phyloP scores from a whole-genome alignment of 2,797 vertebrate genomes.

The Valencia hispanica region DNA sequence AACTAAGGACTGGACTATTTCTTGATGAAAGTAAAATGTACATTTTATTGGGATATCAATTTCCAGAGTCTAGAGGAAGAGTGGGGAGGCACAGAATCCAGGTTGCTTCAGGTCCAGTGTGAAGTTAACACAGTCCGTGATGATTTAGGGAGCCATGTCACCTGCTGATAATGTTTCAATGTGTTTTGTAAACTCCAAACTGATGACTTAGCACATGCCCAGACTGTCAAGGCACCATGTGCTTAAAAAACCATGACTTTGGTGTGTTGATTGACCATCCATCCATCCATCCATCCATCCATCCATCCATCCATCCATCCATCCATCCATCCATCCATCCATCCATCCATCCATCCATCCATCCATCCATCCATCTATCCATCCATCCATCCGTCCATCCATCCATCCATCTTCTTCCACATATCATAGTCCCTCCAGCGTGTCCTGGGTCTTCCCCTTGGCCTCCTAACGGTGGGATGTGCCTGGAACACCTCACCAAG shows the following conservation, averaged over 20 bases:
- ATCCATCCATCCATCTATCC: too few species aligned
- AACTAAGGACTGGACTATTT: background rate
- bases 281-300: too few species aligned
- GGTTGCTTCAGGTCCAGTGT: background rate
- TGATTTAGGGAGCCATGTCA: background rate
- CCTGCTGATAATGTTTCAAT: background rate
- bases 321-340: too few species aligned
- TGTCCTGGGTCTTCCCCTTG: too few species aligned
- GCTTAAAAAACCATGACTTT: background rate
- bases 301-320: too few species aligned
- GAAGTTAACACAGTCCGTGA: background rate
- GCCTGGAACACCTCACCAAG: too few species aligned
- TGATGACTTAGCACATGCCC: background rate
- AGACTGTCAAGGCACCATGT: background rate
- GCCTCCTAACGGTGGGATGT: too few species aligned
- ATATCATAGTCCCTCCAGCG: too few species aligned
- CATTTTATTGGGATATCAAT: background rate
- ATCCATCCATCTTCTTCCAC: too few species aligned
- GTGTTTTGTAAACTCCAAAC: background rate
- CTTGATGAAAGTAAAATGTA: background rate
- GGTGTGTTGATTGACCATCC: background rate
- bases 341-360: too few species aligned
- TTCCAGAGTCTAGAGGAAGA: background rate
- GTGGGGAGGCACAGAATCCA: background rate
- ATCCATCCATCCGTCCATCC: too few species aligned